Conservation (phyloP, 2,797 vertebrate genomes). For the Carapus acus region DNA sequence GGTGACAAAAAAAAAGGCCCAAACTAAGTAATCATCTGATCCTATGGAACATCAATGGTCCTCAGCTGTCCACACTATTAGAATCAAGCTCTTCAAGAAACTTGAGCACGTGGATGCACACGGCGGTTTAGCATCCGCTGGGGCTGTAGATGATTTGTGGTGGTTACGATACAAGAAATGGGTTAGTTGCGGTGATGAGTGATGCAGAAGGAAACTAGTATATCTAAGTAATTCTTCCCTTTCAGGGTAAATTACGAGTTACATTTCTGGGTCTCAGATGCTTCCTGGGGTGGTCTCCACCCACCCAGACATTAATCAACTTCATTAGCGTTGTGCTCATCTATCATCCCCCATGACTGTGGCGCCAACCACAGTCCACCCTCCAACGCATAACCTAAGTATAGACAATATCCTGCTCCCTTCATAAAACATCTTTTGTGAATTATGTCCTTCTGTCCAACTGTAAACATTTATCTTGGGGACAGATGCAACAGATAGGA, state of each 20-base stretch:
- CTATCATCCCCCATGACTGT: conserved; percentile 34
- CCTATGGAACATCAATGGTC: conserved; percentile 51
- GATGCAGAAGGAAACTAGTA: conserved; percentile 45
- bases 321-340: conserved; percentile 47
- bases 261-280: conserved; percentile 24
- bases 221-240: conserved; percentile 49
- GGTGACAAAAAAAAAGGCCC: conserved; percentile 38
- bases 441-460: no score
- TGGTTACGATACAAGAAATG: conserved; percentile 31
- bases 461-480: no score
- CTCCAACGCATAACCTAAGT: conserved; percentile 24
- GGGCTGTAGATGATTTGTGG: conserved; percentile 29
- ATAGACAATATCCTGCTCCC: conserved; percentile 21
- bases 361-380: conserved; percentile 19
- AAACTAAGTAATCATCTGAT: conserved; percentile 45
- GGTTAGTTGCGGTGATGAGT: conserved; percentile 30
- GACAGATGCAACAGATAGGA: no score
- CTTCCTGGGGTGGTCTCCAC: conserved; percentile 39
- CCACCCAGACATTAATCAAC: conserved; percentile 49
- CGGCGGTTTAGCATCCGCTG: conserved; percentile 33
- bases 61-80: conserved; percentile 25
- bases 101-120: conserved; percentile 33
- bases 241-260: conserved; percentile 50
- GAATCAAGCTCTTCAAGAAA: conserved; percentile 33
- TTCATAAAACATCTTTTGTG: conserved; percentile 9